phyloP scores from a whole-genome alignment of 2,797 vertebrate genomes.

The Echiichthys vipera region DNA sequence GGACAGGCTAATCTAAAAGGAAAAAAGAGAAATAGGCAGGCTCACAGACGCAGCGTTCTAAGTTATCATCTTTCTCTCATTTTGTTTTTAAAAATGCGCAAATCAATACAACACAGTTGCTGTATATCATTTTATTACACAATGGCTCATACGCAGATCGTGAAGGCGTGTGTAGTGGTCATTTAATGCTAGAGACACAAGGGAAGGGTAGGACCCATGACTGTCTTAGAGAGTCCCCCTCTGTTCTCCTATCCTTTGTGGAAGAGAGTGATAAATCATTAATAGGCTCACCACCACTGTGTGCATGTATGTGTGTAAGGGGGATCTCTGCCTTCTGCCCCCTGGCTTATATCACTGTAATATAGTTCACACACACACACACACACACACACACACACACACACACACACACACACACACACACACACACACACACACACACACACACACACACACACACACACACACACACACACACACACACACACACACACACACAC shows the following conservation, averaged over 20 bases:
- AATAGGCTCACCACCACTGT: constrained; percentile 58
- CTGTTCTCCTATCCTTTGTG: constrained; percentile 71
- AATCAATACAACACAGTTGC: constrained; percentile 5
- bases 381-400: no score
- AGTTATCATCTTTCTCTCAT: neutral
- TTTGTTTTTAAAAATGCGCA: neutral
- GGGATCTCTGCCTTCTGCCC: constrained; percentile 72
- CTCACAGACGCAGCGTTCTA: neutral
- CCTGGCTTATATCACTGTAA: constrained; percentile 74
- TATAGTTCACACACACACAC: constrained; percentile 65
- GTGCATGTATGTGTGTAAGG: constrained; percentile 43
- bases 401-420: no score
- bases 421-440: no score
- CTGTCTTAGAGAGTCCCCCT: constrained; percentile 56
- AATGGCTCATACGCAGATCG: neutral
- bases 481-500: constrained; percentile 14
- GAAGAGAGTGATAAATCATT: constrained; percentile 77
- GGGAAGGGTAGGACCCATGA: constrained; percentile 64
- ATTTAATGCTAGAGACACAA: constrained; percentile 57
- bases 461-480: constrained; percentile 12
- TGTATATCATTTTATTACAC: neutral
- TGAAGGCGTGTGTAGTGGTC: constrained; percentile 40
- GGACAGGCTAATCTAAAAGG: neutral
- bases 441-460: neutral
- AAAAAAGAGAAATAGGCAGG: constrained; percentile 1